A percentile compares a stretch with the other conserved stretches of the same genome.
Evolutionary conservation across 1,140 invertebrate genomes (phyloP).

Genomic region (Tetramorium parvispinum): DNA sequence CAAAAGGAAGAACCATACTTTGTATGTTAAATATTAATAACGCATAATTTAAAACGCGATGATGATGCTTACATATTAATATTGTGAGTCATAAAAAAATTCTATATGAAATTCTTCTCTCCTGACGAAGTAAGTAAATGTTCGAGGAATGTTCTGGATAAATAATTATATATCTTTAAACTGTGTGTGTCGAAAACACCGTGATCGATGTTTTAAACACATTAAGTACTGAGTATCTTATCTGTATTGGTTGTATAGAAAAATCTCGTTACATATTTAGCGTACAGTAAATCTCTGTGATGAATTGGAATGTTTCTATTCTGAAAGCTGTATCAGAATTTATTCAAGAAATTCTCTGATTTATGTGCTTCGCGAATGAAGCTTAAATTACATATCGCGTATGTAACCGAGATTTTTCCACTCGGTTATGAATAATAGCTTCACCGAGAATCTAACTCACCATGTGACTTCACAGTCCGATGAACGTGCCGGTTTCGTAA

Average conservation of each 20-base stretch:
- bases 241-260: neutral
- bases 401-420: conserved; percentile 16
- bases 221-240: neutral
- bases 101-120: conserved; percentile 12
- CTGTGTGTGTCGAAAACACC: neutral
- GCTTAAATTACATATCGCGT: neutral
- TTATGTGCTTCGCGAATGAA: neutral
- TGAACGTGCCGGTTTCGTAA: conserved; percentile 60
- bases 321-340: neutral
- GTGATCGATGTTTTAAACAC: neutral
- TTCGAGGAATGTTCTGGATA: neutral
- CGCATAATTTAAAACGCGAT: neutral
- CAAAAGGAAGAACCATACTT: neutral
- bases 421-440: conserved; percentile 62
- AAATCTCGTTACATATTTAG: neutral
- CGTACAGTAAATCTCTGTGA: neutral
- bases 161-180: conserved; percentile 25
- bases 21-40: conserved; percentile 5
- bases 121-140: conserved; percentile 16
- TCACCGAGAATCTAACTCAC: neutral
- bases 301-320: neutral
- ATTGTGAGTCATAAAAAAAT: conserved; percentile 23
- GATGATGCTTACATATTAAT: conserved; percentile 19
- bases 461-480: conserved; percentile 49
- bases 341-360: neutral